A percentile compares a stretch with the other conserved stretches of the same genome.
Evolutionary conservation across 1,140 invertebrate genomes (phyloP).

Genomic region (Limonius californicus): DNA sequence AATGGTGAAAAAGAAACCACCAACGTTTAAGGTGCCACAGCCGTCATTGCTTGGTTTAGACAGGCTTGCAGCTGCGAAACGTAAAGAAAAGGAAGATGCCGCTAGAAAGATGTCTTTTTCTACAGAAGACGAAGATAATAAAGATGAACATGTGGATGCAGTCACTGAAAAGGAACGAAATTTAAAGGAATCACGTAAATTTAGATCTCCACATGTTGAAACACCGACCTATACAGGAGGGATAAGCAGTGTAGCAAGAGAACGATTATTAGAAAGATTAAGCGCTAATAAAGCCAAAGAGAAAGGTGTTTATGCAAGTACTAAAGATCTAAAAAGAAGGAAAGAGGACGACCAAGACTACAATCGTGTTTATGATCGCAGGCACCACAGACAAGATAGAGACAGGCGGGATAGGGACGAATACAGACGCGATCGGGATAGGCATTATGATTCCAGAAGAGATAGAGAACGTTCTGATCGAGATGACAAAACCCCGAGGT

Average conservation of each 20-base stretch:
- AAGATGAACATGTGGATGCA: slow-evolving; percentile 45
- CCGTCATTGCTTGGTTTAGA: slow-evolving; percentile 83
- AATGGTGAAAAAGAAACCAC: slow-evolving; percentile 73
- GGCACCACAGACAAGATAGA: not conserved
- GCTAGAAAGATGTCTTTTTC: slow-evolving; percentile 63
- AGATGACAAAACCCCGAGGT: slow-evolving; percentile 57
- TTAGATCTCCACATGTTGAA: slow-evolving; percentile 74
- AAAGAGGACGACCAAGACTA: slow-evolving; percentile 26
- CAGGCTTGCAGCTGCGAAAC: slow-evolving; percentile 73
- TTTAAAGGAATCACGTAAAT: slow-evolving; percentile 59
- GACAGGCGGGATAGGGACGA: slow-evolving; percentile 24
- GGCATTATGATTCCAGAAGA: slow-evolving; percentile 38
- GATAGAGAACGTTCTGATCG: slow-evolving; percentile 29
- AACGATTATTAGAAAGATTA: slow-evolving; percentile 65
- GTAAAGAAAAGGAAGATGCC: slow-evolving; percentile 59
- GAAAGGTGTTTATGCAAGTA: slow-evolving; percentile 54
- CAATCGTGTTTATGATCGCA: slow-evolving; percentile 43
- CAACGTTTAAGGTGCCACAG: slow-evolving; percentile 74
- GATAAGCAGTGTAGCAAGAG: slow-evolving; percentile 73
- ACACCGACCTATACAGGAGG: slow-evolving; percentile 93
- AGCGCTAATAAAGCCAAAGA: slow-evolving; percentile 43
- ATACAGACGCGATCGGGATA: slow-evolving; percentile 45
- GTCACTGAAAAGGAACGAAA: slow-evolving; percentile 34
- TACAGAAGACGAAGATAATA: slow-evolving; percentile 58
- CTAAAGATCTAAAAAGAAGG: slow-evolving; percentile 45